Evolutionary conservation across 2,113 vertebrate genomes (phyloP).

Genomic region (Varanus komodoensis): DNA sequence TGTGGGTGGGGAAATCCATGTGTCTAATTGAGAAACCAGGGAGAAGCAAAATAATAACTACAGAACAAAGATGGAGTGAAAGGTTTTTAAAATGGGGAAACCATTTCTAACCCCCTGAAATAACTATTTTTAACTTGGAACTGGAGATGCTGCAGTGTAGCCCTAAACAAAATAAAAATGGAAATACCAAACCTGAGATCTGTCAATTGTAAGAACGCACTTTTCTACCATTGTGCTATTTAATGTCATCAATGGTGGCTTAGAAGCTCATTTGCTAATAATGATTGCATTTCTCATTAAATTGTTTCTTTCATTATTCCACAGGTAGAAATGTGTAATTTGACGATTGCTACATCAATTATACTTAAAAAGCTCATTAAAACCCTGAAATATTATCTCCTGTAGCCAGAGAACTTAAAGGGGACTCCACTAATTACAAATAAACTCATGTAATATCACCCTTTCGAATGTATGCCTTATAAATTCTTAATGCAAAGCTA

Average conservation of each 20-base stretch:
- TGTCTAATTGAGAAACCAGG: neutral
- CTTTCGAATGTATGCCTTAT: slow-evolving; percentile 85
- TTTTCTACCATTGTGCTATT: slow-evolving; percentile 79
- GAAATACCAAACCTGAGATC: slow-evolving; percentile 47
- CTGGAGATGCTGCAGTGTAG: neutral
- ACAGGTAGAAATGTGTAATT: slow-evolving; percentile 87
- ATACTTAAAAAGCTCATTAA: slow-evolving; percentile 88
- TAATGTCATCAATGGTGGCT: slow-evolving; percentile 86
- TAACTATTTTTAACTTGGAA: neutral
- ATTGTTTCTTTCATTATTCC: slow-evolving; percentile 87
- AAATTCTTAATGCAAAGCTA: slow-evolving; percentile 91
- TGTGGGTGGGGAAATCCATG: neutral
- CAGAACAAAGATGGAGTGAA: too few relatives aligned
- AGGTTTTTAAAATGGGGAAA: neutral
- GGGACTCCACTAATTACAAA: slow-evolving; percentile 88
- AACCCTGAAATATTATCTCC: slow-evolving; percentile 89
- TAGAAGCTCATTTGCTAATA: slow-evolving; percentile 87
- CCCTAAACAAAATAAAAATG: slow-evolving; percentile 1
- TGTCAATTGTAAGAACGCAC: slow-evolving; percentile 66
- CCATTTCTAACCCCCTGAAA: neutral
- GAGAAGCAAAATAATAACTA: neutral
- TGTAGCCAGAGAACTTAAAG: slow-evolving; percentile 80
- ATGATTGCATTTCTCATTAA: slow-evolving; percentile 88
- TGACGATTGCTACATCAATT: slow-evolving; percentile 87
- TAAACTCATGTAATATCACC: slow-evolving; percentile 86